Base-by-base conservation (phyloP, 2,797 vertebrate species). In the Danio choprae region DNA sequence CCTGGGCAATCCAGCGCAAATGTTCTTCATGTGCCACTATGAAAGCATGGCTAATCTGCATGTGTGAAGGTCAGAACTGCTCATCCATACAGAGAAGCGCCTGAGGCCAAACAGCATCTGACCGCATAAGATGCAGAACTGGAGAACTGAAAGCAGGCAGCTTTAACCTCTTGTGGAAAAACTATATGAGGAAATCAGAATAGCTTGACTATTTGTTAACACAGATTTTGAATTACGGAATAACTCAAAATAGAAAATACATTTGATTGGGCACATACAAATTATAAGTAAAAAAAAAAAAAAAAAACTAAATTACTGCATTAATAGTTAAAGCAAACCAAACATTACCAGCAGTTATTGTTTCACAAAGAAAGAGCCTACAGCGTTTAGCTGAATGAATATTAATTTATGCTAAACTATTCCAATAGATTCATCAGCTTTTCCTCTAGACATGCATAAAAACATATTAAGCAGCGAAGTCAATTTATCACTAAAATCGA, bases 31-130 rank as follows among this genome's bases (percentile, higher is more conserved):
- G 65, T 56, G 65, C 44, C 44, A 60, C 65, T 90, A 90, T 89
- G 90, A 90, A 90, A 95, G 93, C 95, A 93, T 91, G 95, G 95
- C 95, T 96, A 92, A 96, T 96, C 95, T 96, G 90, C 95, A 96
- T 95, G 93, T 92, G 95, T 94, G 95, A 96, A 96, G 95, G 96
- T 96, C 96, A 95, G 85, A 78, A 89, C 92, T 89, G 92, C 90
- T 85, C 90, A 89, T 90, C 89, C 91, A 87, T 82, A 85, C 84
- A 59, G 76, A 76, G 59, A 73, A 86, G 94, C 94, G 93, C 94
- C 88, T 15, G 77, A 85, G 74, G 93, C 93, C 94, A 93, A 80
- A 79, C 51, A 64, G 48, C 67, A 63, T 71, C 71, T n/a, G 16
- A 59, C 76, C 48, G 29, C 73, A 51, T 7, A 29, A 53, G 20